phyloP scores from a whole-genome alignment of 2,888 invertebrate genomes.

The Antheraea assamensis region DNA sequence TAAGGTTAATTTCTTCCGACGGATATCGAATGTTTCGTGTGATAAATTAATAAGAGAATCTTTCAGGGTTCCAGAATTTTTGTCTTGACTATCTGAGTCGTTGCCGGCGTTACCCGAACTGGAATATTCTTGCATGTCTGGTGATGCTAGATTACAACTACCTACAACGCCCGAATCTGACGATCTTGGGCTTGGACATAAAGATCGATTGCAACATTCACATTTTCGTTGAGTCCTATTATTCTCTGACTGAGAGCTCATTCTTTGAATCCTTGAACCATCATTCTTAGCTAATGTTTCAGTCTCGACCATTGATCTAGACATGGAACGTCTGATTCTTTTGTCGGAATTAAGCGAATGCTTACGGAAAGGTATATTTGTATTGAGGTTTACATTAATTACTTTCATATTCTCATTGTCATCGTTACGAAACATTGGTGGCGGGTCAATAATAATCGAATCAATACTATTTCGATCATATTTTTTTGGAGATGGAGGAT shows the following conservation, averaged over 20 bases:
- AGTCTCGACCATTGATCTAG: conserved; percentile 72
- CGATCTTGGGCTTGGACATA: conserved; percentile 87
- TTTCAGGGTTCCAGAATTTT: conserved; percentile 50
- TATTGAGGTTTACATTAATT: conserved; percentile 69
- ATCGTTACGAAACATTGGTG: conserved; percentile 82
- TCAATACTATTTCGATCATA: conserved; percentile 53
- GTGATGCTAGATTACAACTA: conserved; percentile 88
- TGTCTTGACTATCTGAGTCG: conserved; percentile 68
- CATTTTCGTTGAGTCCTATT: conserved; percentile 68
- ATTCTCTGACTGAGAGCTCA: conserved; percentile 75
- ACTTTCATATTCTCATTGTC: conserved; percentile 66
- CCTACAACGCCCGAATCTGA: conserved; percentile 94
- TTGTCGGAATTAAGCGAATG: conserved; percentile 85
- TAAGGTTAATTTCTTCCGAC: conserved; percentile 71
- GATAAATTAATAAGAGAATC: conserved; percentile 57
- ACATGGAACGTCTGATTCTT: conserved; percentile 73
- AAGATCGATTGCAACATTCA: conserved; percentile 83
- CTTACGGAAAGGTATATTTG: conserved; percentile 71
- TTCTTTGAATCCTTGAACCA: conserved; percentile 59
- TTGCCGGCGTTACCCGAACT: conserved; percentile 54
- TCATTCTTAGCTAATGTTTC: conserved; percentile 60
- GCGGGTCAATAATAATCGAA: conserved; percentile 79
- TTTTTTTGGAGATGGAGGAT: conserved; percentile 69
- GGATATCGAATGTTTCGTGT: conserved; percentile 57
- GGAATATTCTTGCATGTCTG: conserved; percentile 78